Conservation (phyloP, 2,797 vertebrate genomes). For the Triplophysa yarkandensis region DNA sequence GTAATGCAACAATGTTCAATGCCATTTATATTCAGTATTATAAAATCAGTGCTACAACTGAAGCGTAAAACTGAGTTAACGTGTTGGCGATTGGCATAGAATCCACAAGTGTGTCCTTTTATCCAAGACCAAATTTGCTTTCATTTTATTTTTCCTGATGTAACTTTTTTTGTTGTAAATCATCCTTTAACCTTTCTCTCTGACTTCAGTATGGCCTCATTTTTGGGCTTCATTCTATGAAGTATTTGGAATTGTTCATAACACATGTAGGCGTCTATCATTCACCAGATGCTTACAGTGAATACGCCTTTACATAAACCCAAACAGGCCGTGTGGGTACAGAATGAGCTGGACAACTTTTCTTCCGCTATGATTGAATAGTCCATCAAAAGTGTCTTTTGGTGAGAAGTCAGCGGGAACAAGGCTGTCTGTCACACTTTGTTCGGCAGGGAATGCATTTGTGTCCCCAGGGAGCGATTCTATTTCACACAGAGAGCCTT, state of each 20-base stretch:
- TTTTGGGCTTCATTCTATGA: not conserved
- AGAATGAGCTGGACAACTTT: slow-evolving; percentile 22
- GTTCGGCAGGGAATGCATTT: slow-evolving; percentile 45
- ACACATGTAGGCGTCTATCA: not conserved
- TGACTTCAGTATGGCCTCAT: too few relatives aligned
- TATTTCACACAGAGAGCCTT: slow-evolving; percentile 59
- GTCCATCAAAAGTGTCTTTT: slow-evolving; percentile 38
- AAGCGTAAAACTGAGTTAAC: too few relatives aligned
- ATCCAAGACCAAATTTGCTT: not conserved
- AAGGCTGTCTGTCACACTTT: slow-evolving; percentile 48
- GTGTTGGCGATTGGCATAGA: not conserved
- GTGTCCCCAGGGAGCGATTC: slow-evolving; percentile 57
- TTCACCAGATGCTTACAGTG: not conserved
- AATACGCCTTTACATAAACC: not conserved
- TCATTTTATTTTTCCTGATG: not conserved
- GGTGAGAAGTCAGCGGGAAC: slow-evolving; percentile 47
- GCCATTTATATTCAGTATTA: too few relatives aligned
- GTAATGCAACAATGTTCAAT: too few relatives aligned
- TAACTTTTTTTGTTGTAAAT: not conserved
- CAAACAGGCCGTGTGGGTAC: not conserved
- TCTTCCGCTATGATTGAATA: slow-evolving; percentile 36
- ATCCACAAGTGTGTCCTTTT: not conserved
- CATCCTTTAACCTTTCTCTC: not conserved
- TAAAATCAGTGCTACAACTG: too few relatives aligned
- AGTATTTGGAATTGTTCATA: not conserved